Base-by-base conservation (phyloP, 2,797 vertebrate species). In the Tachyglossus aculeatus region DNA sequence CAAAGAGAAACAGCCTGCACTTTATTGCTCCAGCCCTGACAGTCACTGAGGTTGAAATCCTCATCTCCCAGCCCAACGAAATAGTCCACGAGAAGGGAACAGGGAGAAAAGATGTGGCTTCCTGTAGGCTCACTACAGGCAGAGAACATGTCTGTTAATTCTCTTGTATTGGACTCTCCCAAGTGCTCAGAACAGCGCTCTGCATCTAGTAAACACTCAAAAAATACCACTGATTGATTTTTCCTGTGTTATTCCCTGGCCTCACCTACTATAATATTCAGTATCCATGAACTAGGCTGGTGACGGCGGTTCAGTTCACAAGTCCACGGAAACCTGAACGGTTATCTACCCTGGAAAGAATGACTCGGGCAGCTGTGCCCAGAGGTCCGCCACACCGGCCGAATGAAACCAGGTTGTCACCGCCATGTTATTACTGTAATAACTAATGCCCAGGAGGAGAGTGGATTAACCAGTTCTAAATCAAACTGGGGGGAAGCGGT, bases 331-430 rank as follows among this genome's bases (percentile, higher is more conserved):
- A 91, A 86, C 71, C 88, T 58, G 79, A 93, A 90, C 85, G 61
- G 60, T 37, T 81, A 1, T 86, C 88, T 83, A 88, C 66, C 83
- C 71, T 86, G 81, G 90, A 91, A 92, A 90, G 67, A 86, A 88
- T 41, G 59, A 86, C 64, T 80, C 13, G 6, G 37, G 71, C 79
- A 86, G 73, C 79, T 88, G 43, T 74, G 57, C 79, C 78, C 69
- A 86, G 61, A 70, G 77, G 60, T 47, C 80, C 75, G 64, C 70
- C 81, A 66, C 31, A 75, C 68, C 44, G 65, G 64, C 80, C 18
- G 38, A 44, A 67, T 67, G 83, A 88, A 87, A 68, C 31, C 21
- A 73, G 60, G n/a, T 53, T 63, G 45, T 69, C 54, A 12, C 56
- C 50, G 55, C 50, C 61, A 58, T 57, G 69, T 80, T 77, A 65